phyloP scores from a whole-genome alignment of 2,888 invertebrate species.

The Oscheius sp. region DNA sequence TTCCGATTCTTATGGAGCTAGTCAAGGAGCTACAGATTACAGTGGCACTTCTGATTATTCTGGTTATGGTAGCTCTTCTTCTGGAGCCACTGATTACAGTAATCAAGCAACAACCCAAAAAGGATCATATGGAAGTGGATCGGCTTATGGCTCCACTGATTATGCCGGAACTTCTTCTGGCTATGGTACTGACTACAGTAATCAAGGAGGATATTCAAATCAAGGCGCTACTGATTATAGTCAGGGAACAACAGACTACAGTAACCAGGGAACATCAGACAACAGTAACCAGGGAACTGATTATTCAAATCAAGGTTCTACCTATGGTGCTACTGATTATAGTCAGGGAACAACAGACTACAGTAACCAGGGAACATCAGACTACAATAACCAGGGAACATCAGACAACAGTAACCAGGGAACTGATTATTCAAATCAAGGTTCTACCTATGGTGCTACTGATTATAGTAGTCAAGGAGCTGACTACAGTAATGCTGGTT shows the following conservation, averaged over 20 bases:
- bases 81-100: not conserved
- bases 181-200: not conserved
- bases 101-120: not conserved
- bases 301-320: not conserved
- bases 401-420: not conserved
- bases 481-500: not conserved
- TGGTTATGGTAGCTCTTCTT: slow-evolving; percentile 7
- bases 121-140: not conserved
- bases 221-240: not conserved
- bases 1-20: not conserved
- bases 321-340: not conserved
- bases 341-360: not conserved
- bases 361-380: not conserved
- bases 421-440: not conserved
- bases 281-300: slow-evolving; percentile 6
- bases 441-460: not conserved
- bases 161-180: not conserved
- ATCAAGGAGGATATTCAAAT: too few species aligned
- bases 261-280: not conserved
- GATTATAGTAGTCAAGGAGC: not conserved
- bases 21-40: not conserved
- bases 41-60: not conserved
- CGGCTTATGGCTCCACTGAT: not conserved
- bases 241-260: not conserved
- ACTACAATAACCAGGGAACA: not conserved